These are phyloP conservation scores for Urosaurus nigricauda DNA, from an alignment of 2,797 vertebrate species.

Conservation along the genomic window DNA sequence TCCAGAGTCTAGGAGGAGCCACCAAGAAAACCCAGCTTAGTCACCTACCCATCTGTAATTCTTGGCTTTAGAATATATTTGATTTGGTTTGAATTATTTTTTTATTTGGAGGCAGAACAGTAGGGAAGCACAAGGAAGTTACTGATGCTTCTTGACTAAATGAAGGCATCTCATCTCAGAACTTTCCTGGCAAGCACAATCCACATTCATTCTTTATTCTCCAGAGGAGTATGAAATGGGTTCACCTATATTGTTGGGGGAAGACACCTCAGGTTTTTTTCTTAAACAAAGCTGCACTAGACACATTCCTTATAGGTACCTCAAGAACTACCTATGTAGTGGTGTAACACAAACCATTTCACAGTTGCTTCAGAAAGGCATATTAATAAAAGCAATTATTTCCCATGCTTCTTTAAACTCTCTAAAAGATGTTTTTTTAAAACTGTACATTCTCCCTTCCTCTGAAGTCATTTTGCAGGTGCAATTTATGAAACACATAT, in stretches of 20 bases:
- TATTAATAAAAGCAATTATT: neutral
- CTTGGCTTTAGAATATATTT: neutral
- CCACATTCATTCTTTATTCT: neutral
- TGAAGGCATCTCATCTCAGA: no score
- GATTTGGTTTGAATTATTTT: no score
- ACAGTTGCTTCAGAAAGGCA: neutral
- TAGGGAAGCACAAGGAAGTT: neutral
- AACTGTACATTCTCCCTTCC: neutral
- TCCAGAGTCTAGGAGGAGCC: no score
- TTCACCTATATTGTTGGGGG: neutral
- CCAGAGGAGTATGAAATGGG: neutral
- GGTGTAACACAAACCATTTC: neutral
- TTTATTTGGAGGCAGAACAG: neutral
- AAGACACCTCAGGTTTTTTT: neutral
- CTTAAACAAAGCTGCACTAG: neutral
- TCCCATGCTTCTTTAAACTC: neutral
- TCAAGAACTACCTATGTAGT: neutral
- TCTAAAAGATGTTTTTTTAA: neutral
- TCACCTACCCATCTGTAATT: neutral
- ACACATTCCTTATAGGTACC: neutral
- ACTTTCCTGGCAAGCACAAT: neutral
- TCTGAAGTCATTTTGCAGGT: neutral
- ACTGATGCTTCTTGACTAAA: neutral
- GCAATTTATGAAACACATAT: neutral
- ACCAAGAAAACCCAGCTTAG: neutral